A percentile compares a stretch with the other conserved stretches of the same genome.
Evolutionary conservation across 2,113 vertebrate species (phyloP).

Genomic region (Thalassarche chlororhynchos): DNA sequence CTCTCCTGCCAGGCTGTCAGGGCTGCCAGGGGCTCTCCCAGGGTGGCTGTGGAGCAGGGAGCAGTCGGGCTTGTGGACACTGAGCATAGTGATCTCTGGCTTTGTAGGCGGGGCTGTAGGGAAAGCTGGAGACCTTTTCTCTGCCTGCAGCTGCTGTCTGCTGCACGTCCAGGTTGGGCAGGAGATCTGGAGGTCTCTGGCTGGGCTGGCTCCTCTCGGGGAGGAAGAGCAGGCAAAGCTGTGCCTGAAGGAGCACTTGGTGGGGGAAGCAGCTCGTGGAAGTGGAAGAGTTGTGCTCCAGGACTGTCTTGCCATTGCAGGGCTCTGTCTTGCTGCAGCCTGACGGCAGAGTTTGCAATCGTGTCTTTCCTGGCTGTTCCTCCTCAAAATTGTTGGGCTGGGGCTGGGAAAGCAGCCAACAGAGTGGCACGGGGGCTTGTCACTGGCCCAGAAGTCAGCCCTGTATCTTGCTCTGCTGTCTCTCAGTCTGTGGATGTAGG

Average conservation of each 20-base stretch:
- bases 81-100: background rate
- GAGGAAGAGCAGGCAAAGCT: background rate
- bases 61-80: background rate
- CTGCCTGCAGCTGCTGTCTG: background rate
- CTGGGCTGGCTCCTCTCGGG: background rate
- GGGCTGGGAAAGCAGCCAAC: background rate
- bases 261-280: background rate
- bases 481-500: background rate
- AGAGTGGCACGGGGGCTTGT: fast-evolving
- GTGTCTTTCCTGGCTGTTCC: background rate
- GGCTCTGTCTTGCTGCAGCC: background rate
- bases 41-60: background rate
- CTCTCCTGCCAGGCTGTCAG: background rate
- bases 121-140: background rate
- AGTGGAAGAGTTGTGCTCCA: background rate
- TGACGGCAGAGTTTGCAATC: background rate
- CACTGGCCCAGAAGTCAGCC: background rate
- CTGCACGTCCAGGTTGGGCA: background rate
- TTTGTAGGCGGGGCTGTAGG: background rate
- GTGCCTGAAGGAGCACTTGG: background rate
- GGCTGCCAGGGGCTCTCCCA: background rate
- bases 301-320: background rate
- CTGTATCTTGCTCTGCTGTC: background rate
- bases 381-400: background rate
- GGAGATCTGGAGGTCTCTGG: background rate